These are phyloP conservation scores for Drosophila subpulchrella DNA, from an alignment of 1,140 invertebrate species.

Conservation along the genomic window DNA sequence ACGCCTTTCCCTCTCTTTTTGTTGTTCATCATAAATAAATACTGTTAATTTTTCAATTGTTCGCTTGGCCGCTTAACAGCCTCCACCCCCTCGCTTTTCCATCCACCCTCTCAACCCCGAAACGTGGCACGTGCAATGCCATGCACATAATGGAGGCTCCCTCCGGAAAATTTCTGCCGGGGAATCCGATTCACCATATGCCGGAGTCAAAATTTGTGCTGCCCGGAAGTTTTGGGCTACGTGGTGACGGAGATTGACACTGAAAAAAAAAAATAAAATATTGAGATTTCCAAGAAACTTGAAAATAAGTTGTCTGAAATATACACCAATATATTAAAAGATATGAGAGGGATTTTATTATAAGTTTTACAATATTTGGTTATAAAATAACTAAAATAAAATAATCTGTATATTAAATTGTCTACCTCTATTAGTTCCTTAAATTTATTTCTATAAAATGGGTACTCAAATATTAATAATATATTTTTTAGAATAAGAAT, in stretches of 20 bases:
- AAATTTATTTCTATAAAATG: no score
- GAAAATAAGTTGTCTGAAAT: no score
- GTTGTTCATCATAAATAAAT: slow-evolving; percentile 79
- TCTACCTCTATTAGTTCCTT: no score
- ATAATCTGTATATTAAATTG: no score
- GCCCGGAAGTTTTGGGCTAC: slow-evolving; percentile 62
- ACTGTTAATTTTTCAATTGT: slow-evolving; percentile 83
- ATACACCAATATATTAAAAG: no score
- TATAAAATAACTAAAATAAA: no score
- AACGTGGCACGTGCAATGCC: slow-evolving; percentile 43
- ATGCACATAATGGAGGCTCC: slow-evolving; percentile 43
- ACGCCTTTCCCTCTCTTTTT: background rate
- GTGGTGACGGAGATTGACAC: slow-evolving; percentile 61
- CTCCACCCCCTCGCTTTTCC: slow-evolving; percentile 2
- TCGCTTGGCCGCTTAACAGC: slow-evolving; percentile 61
- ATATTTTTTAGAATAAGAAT: no score
- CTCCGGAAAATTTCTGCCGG: slow-evolving; percentile 17
- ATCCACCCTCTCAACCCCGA: background rate
- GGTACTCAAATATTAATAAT: no score
- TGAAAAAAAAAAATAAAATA: no score
- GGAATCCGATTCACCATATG: slow-evolving; percentile 42
- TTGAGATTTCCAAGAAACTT: no score
- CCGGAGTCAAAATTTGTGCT: slow-evolving; percentile 48
- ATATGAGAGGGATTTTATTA: no score
- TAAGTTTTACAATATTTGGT: no score